Conservation (phyloP, 1,140 invertebrate species). For the Ganaspis sp. region DNA sequence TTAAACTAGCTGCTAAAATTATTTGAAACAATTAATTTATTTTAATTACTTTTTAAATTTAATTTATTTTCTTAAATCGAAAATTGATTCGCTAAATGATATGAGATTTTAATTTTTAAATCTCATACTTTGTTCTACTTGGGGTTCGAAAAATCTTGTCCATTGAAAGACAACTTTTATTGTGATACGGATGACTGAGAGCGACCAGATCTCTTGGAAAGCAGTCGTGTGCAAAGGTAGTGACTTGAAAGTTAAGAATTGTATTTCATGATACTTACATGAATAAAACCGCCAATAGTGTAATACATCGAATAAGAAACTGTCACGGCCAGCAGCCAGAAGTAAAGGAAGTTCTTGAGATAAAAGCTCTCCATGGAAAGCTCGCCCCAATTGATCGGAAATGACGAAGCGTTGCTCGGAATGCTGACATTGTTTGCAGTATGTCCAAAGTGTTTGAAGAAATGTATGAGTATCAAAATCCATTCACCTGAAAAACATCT, state of each 20-base stretch:
- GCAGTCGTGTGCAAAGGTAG: background rate
- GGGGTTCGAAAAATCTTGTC: no score
- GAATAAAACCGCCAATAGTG: conserved; percentile 80
- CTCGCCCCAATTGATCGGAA: conserved; percentile 35
- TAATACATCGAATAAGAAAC: conserved; percentile 80
- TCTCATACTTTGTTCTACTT: no score
- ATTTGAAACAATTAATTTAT: no score
- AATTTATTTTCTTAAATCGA: no score
- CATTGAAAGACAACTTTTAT: no score
- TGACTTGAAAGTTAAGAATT: background rate
- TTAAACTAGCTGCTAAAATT: no score
- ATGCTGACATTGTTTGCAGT: conserved; percentile 60
- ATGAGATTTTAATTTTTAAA: no score
- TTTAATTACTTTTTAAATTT: no score
- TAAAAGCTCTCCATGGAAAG: conserved; percentile 64
- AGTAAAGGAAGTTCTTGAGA: conserved; percentile 71
- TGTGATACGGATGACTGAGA: conserved; percentile 5
- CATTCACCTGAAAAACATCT: conserved; percentile 78
- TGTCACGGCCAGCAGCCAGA: conserved; percentile 74
- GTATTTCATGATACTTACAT: conserved; percentile 76
- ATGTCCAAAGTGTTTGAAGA: conserved; percentile 77
- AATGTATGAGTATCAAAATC: conserved; percentile 79
- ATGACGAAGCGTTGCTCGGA: conserved; percentile 61
- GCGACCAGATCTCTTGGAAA: background rate
- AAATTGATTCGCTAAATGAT: no score